Conservation (phyloP, 2,113 vertebrate genomes). For the Callaeas wilsoni region DNA sequence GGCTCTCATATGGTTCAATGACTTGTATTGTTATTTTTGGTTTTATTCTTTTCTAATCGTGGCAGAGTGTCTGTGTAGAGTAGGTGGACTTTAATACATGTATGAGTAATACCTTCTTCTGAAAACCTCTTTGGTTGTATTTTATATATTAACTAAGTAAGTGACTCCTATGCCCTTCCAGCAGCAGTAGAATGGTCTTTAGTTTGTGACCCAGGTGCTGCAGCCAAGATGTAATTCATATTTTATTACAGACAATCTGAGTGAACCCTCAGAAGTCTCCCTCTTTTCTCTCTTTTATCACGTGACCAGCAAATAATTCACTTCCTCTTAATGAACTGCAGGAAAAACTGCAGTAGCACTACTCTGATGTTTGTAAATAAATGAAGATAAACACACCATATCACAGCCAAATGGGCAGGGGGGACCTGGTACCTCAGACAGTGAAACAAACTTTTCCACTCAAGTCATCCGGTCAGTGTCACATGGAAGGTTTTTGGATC, state of each 20-base stretch:
- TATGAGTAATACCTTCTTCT: neutral
- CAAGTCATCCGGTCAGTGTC: neutral
- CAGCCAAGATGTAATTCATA: neutral
- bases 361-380: neutral
- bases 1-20: neutral
- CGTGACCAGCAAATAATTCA: neutral
- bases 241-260: neutral
- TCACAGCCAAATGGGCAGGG: neutral
- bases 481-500: neutral
- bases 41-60: neutral
- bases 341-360: neutral
- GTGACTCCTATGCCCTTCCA: neutral
- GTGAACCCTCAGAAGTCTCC: neutral
- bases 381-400: neutral
- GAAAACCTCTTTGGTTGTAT: neutral
- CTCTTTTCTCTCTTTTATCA: neutral
- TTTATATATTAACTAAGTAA: neutral
- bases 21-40: neutral
- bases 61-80: neutral
- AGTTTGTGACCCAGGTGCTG: neutral
- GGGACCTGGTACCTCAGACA: neutral
- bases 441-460: neutral
- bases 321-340: neutral
- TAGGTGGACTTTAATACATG: neutral
- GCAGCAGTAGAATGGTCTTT: neutral